Percentiles rank a stretch among this genome's conserved stretches.
Evolutionary conservation across 2,888 invertebrate genomes (phyloP).

Genomic region (Odiellus spinosus): DNA sequence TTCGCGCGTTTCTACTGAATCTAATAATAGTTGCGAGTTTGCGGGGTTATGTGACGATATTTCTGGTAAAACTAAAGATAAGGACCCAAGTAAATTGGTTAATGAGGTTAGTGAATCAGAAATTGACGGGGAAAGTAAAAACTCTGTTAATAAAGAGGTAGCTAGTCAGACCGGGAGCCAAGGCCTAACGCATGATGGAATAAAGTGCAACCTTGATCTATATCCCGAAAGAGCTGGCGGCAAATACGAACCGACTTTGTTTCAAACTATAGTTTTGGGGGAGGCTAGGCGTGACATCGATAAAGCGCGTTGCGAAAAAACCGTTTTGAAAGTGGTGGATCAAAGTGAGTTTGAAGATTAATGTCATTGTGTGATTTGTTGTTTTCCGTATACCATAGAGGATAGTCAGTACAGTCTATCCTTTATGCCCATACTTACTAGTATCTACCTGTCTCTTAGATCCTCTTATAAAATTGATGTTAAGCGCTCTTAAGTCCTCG

Average conservation of each 20-base stretch:
- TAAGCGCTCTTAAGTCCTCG: constrained; percentile 60
- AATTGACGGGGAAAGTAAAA: too few species aligned
- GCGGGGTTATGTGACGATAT: too few species aligned
- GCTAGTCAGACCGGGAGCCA: too few species aligned
- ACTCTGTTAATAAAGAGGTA: too few species aligned
- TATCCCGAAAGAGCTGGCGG: constrained; percentile 53
- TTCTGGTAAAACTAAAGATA: too few species aligned
- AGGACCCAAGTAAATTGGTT: too few species aligned
- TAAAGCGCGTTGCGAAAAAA: constrained; percentile 61
- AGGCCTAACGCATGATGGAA: too few species aligned
- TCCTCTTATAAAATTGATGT: constrained; percentile 65
- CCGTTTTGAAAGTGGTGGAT: constrained; percentile 55
- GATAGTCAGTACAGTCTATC: constrained; percentile 19
- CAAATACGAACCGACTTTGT: constrained; percentile 39
- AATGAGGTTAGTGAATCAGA: too few species aligned
- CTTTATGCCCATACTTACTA: too few species aligned
- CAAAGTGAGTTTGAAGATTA: constrained; percentile 32
- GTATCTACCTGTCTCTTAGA: constrained; percentile 32
- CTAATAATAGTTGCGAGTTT: too few species aligned
- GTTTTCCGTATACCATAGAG: too few species aligned
- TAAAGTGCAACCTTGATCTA: constrained; percentile 4
- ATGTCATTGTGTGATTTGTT: neutral
- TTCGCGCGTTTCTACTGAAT: too few species aligned
- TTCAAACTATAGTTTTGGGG: constrained; percentile 41
- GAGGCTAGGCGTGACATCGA: constrained; percentile 53